These are phyloP conservation scores for Anabacerthia variegaticeps DNA, from an alignment of 2,797 vertebrate species.

Conservation along the genomic window DNA sequence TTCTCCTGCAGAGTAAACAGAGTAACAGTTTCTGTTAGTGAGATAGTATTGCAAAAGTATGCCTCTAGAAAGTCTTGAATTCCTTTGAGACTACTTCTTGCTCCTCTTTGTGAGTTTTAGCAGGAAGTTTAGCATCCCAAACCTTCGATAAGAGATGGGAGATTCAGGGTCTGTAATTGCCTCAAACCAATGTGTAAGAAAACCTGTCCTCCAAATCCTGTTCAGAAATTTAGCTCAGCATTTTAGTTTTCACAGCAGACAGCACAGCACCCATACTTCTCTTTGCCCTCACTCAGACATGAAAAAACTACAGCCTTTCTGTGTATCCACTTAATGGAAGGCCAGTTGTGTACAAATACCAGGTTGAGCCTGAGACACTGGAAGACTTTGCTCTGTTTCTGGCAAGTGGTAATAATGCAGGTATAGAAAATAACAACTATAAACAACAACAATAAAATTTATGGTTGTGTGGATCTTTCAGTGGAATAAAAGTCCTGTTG, in stretches of 20 bases:
- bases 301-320: not conserved
- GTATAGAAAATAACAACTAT: not conserved
- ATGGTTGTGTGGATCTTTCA: no score
- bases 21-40: not conserved
- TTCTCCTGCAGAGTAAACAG: not conserved
- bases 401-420: not conserved
- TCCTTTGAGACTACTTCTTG: not conserved
- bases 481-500: not conserved
- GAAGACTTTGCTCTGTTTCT: not conserved
- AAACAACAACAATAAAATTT: no score
- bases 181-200: not conserved
- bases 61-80: not conserved
- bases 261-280: not conserved
- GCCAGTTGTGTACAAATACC: accelerated
- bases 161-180: not conserved
- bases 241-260: not conserved
- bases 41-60: not conserved
- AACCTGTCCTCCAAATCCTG: not conserved
- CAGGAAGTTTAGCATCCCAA: not conserved
- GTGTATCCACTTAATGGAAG: not conserved
- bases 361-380: not conserved
- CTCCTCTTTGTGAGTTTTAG: not conserved
- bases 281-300: no score
- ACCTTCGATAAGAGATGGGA: not conserved
- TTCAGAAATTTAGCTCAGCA: not conserved